These are phyloP conservation scores for Lasioglossum figueresi DNA, from an alignment of 2,888 invertebrate species.

Conservation along the genomic window DNA sequence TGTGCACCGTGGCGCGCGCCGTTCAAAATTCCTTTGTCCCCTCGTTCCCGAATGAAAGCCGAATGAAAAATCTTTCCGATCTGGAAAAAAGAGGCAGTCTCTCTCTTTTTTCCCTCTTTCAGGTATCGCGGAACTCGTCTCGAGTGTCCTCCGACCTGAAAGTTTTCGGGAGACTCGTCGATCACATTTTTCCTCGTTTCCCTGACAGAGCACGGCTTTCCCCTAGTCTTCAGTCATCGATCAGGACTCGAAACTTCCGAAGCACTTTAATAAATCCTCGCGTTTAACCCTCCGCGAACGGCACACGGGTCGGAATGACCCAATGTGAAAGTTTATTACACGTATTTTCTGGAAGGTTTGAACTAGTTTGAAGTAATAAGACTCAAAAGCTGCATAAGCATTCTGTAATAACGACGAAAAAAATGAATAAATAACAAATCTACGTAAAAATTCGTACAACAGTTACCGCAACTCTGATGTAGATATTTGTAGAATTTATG, in stretches of 20 bases:
- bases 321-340: neutral
- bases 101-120: neutral
- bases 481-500: neutral
- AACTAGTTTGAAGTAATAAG: neutral
- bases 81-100: neutral
- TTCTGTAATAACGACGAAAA: neutral
- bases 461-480: neutral
- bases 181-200: constrained; percentile 16
- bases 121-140: neutral
- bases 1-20: neutral
- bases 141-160: neutral
- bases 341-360: neutral
- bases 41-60: neutral
- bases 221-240: constrained; percentile 1
- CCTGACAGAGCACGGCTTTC: neutral
- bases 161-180: neutral
- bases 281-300: neutral
- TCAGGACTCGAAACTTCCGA: constrained; percentile 23
- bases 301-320: neutral
- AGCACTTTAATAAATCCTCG: constrained; percentile 39
- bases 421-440: neutral
- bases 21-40: constrained; percentile 16
- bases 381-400: neutral
- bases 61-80: constrained; percentile 10
- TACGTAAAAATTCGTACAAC: neutral